Evolutionary conservation across 2,888 invertebrate species (phyloP).

Genomic region (Phanerotoma sp.): DNA sequence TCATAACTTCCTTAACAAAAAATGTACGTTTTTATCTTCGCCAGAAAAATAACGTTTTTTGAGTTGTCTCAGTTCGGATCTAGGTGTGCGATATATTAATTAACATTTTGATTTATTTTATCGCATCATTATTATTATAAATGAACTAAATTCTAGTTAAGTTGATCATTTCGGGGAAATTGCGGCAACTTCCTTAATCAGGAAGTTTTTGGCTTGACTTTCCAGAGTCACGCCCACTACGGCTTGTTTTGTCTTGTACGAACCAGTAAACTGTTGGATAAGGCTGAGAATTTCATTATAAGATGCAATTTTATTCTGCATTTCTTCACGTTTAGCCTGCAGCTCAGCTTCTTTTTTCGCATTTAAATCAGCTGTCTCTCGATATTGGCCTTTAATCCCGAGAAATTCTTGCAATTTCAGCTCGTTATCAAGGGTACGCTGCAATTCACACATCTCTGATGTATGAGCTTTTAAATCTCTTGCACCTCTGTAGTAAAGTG

Average conservation of each 20-base stretch:
- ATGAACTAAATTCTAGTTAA: no score
- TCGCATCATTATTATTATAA: no score
- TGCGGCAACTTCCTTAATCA: no score
- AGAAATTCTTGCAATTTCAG: constrained; percentile 82
- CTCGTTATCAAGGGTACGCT: constrained; percentile 83
- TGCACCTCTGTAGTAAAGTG: constrained; percentile 52
- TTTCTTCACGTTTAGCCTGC: constrained; percentile 67
- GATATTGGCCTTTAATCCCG: constrained; percentile 78
- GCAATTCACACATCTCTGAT: constrained; percentile 83
- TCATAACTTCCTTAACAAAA: background rate
- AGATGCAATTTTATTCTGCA: constrained; percentile 70
- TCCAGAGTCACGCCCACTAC: no score
- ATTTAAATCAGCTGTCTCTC: constrained; percentile 73
- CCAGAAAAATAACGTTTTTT: no score
- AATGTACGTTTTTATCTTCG: no score
- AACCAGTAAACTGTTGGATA: constrained; percentile 62
- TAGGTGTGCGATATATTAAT: no score
- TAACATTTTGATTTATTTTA: no score
- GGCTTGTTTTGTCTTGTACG: no score
- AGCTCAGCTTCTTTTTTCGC: constrained; percentile 73
- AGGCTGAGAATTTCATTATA: constrained; percentile 76
- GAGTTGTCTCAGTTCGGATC: no score
- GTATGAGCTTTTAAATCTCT: constrained; percentile 61
- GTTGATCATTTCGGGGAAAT: no score
- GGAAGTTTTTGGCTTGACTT: no score